phyloP scores from a whole-genome alignment of 2,797 vertebrate species.

The Anabacerthia variegaticeps region DNA sequence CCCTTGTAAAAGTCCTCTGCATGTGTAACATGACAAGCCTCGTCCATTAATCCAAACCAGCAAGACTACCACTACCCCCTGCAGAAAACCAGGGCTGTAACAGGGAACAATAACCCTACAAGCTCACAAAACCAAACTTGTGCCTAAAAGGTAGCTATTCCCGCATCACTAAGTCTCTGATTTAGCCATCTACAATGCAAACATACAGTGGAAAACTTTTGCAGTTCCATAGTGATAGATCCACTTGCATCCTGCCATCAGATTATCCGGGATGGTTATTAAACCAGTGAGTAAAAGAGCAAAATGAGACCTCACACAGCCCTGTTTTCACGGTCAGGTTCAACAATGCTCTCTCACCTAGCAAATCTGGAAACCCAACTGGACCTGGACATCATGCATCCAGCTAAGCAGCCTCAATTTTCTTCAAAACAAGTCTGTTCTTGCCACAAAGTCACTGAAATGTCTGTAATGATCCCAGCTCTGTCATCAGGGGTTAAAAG shows the following conservation, averaged over 20 bases:
- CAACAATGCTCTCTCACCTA: neutral
- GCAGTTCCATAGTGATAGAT: neutral
- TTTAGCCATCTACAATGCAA: neutral
- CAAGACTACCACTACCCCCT: neutral
- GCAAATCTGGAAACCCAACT: slow-evolving; percentile 11
- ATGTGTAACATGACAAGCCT: neutral
- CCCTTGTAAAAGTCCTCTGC: neutral
- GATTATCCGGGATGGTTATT: neutral
- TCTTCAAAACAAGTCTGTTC: neutral
- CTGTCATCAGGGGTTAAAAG: neutral
- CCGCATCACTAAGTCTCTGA: neutral
- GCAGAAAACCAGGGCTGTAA: neutral
- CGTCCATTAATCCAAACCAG: neutral
- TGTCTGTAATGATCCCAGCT: neutral
- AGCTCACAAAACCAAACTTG: neutral
- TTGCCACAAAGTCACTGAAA: slow-evolving; percentile 25
- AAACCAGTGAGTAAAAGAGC: neutral
- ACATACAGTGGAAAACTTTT: neutral
- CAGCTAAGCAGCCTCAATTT: slow-evolving; percentile 8
- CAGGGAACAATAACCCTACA: accelerated
- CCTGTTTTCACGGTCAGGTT: neutral
- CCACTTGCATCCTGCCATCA: neutral
- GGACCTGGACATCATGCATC: neutral
- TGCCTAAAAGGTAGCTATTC: neutral
- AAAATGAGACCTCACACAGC: neutral